These are phyloP conservation scores for Anastrepha obliqua DNA, from an alignment of 1,140 invertebrate genomes.

Conservation along the genomic window DNA sequence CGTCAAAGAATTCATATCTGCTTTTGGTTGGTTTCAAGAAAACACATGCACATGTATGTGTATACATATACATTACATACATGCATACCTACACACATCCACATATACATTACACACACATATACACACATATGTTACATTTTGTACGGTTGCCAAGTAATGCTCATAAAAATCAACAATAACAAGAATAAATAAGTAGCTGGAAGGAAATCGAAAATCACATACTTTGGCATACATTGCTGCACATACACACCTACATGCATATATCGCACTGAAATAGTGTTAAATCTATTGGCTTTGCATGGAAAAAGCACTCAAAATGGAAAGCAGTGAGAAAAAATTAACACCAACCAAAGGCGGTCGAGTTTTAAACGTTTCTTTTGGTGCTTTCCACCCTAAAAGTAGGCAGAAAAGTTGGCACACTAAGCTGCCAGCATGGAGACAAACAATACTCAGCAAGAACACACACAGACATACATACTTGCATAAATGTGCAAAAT, in stretches of 20 bases:
- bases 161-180: constrained; percentile 34
- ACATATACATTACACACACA: neutral
- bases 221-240: no score
- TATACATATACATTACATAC: no score
- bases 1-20: constrained; percentile 11
- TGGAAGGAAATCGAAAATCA: neutral
- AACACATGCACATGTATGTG: neutral
- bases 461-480: neutral
- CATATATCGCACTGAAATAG: neutral
- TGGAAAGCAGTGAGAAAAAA: neutral
- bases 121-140: neutral
- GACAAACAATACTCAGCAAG: neutral
- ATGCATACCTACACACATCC: no score
- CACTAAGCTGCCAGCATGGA: neutral
- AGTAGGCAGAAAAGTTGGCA: constrained; percentile 23
- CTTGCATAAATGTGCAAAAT: neutral
- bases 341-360: neutral
- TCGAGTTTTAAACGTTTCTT: neutral
- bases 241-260: neutral
- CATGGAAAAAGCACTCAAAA: neutral
- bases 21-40: neutral
- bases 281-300: neutral
- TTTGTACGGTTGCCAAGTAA: constrained; percentile 30
- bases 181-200: no score
- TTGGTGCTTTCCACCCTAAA: neutral